Conservation (phyloP, 1,140 invertebrate genomes). For the Penaeus indicus region DNA sequence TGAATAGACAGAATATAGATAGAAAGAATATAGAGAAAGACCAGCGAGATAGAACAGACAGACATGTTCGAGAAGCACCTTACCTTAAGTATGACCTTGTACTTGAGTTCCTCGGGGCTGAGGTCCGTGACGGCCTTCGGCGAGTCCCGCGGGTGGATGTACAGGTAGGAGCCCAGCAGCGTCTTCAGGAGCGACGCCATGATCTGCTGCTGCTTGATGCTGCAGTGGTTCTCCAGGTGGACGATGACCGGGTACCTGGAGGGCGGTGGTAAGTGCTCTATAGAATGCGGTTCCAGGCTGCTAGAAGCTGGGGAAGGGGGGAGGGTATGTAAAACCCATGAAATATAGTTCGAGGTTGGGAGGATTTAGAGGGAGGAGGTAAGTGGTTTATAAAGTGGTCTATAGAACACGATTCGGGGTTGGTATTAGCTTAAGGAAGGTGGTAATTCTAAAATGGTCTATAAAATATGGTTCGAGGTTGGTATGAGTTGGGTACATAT, state of each 20-base stretch:
- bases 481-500: no score
- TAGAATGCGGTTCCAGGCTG: no score
- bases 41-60: not conserved
- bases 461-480: no score
- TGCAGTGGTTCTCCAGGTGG: constrained; percentile 72
- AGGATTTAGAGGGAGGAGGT: not conserved
- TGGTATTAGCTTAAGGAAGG: no score
- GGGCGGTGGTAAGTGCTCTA: not conserved
- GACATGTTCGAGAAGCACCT: not conserved
- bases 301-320: no score
- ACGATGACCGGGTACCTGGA: constrained; percentile 71
- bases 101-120: constrained; percentile 69
- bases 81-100: constrained; percentile 71
- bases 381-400: not conserved
- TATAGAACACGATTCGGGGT: no score
- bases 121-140: constrained; percentile 65
- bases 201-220: constrained; percentile 68
- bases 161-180: constrained; percentile 68
- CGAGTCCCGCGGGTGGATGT: constrained; percentile 66
- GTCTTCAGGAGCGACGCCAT: constrained; percentile 68
- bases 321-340: no score
- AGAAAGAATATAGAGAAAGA: not conserved
- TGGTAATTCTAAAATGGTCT: no score
- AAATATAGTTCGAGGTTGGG: no score
- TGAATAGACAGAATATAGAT: not conserved